Percentiles rank a stretch among this genome's conserved stretches.
Evolutionary conservation across 2,113 vertebrate species (phyloP).

Genomic region (Rhinopomastus cyanomelas): DNA sequence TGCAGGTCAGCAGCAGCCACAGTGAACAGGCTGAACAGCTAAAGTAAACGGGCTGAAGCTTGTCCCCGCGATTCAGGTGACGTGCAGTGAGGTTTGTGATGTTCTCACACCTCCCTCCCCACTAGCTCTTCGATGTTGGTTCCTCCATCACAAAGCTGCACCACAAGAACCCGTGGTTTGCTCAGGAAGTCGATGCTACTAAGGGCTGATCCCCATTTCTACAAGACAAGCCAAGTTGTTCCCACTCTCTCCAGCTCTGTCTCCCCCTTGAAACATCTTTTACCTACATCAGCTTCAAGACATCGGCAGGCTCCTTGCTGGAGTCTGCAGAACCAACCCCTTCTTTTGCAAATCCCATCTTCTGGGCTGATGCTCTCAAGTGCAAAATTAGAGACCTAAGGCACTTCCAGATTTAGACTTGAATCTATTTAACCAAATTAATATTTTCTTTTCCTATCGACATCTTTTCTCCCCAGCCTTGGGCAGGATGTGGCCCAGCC

Average conservation of each 20-base stretch:
- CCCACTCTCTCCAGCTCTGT: background rate
- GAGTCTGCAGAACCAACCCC: background rate
- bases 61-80: background rate
- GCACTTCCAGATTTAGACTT: background rate
- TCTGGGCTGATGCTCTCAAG: background rate
- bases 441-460: background rate
- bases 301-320: background rate
- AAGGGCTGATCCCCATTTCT: background rate
- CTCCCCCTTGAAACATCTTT: background rate
- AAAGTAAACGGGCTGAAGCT: background rate
- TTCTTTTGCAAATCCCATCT: background rate
- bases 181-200: fast-evolving
- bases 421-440: constrained; percentile 18
- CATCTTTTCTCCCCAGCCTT: constrained; percentile 1
- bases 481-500: constrained; percentile 45
- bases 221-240: fast-evolving
- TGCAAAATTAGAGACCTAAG: background rate
- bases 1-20: background rate
- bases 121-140: fast-evolving
- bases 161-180: fast-evolving
- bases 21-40: background rate
- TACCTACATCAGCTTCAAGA: background rate
- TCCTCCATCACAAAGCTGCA: background rate
- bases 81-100: background rate
- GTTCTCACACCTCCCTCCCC: background rate